Percentiles rank a stretch among this genome's conserved stretches.
phyloP scores from a whole-genome alignment of 2,888 invertebrate genomes.

The Coecobrya sp. region DNA sequence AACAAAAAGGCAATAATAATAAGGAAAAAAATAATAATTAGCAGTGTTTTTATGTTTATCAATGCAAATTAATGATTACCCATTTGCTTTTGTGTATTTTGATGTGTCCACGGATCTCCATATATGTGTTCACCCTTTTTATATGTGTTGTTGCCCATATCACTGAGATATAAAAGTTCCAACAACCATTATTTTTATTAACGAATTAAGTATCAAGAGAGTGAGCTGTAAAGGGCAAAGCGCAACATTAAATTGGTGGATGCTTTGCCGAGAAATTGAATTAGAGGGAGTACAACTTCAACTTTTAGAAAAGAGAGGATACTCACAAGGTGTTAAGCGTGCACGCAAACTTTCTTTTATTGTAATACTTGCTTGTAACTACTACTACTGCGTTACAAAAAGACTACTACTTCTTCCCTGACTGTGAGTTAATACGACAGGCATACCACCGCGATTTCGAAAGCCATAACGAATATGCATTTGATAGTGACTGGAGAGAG shows the following conservation, averaged over 20 bases:
- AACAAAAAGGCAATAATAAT: too few relatives aligned
- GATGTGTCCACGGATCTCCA: too few relatives aligned
- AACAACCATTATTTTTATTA: neutral
- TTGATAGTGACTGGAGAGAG: neutral
- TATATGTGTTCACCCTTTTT: too few relatives aligned
- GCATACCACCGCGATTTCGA: conserved; percentile 45
- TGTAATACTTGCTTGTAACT: neutral
- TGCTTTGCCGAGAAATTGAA: conserved; percentile 38
- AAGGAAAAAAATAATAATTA: too few relatives aligned
- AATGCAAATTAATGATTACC: too few relatives aligned
- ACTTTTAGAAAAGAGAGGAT: conserved; percentile 11
- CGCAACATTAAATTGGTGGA: conserved; percentile 25
- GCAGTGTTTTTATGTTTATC: too few relatives aligned
- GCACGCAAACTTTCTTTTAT: conserved; percentile 50
- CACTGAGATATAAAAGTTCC: neutral
- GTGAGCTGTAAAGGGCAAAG: neutral
- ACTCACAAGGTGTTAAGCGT: conserved; percentile 56
- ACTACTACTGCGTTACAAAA: neutral
- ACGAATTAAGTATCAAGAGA: neutral
- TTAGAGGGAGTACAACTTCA: conserved; percentile 28
- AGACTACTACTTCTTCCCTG: conserved; percentile 1
- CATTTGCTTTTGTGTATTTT: too few relatives aligned
- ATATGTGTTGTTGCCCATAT: neutral
- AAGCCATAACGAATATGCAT: conserved; percentile 41
- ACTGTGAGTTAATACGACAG: conserved; percentile 39